phyloP scores from a whole-genome alignment of 1,140 invertebrate genomes.

The Lineus longissimus region DNA sequence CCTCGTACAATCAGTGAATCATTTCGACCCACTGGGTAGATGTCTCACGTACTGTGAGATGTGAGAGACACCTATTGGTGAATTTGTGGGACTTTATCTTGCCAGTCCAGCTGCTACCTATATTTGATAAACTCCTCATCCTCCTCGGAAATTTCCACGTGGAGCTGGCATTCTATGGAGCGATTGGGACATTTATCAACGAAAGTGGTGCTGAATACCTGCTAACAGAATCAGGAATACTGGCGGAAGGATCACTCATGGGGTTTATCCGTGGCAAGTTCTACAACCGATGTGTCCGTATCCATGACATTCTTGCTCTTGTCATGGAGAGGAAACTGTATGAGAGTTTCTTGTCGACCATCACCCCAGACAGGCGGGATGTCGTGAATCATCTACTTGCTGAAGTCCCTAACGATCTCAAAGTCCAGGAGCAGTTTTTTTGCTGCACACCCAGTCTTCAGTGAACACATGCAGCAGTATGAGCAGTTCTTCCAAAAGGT shows the following conservation, averaged over 20 bases:
- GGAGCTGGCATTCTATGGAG: slow-evolving; percentile 13
- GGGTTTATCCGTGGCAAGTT: slow-evolving; percentile 12
- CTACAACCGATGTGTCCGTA: slow-evolving; percentile 8
- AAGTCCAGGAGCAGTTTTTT: background rate
- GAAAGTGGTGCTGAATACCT: slow-evolving; percentile 6
- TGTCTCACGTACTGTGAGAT: no score
- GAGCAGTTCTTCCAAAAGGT: background rate
- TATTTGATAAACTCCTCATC: slow-evolving; percentile 15
- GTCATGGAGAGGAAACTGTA: slow-evolving; percentile 4
- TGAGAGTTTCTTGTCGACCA: background rate
- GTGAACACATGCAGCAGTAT: background rate
- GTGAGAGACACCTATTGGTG: no score
- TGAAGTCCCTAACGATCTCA: background rate
- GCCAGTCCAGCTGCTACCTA: slow-evolving; percentile 10
- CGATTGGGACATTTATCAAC: slow-evolving; percentile 11
- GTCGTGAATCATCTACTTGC: background rate
- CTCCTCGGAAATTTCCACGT: slow-evolving; percentile 18
- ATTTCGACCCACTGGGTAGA: no score
- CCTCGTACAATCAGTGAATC: no score
- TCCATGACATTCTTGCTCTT: slow-evolving; percentile 2
- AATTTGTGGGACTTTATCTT: no score
- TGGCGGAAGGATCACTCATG: slow-evolving; percentile 11
- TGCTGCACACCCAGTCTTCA: background rate
- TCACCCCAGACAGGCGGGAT: background rate
- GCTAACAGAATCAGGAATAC: slow-evolving; percentile 8